Base-by-base conservation (phyloP, 2,888 invertebrate genomes). In the Diloba caeruleocephala region DNA sequence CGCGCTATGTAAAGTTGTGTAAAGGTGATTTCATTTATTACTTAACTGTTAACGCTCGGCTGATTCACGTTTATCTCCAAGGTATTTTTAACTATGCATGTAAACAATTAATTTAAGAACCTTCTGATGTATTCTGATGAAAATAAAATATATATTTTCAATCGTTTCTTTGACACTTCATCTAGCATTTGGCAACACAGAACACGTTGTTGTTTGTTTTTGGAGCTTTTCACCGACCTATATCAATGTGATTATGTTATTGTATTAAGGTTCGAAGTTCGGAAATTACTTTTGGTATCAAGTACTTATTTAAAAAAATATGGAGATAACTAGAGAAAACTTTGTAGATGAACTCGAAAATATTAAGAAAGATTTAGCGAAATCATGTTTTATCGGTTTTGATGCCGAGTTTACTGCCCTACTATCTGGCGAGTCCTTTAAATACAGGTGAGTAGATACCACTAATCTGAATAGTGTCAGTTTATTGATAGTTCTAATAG, bases 361-460 rank as follows among this genome's bases (percentile, higher is more conserved):
- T 69, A 94, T 96, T 63, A 87, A 94, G 68, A 81, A 84, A 57
- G 84, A 92, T 53, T 83, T 97, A 17, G 91, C 94, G 76, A 89
- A 90, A 37, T 94, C 95, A 6, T 93, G 94, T 65, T 96, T 96
- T 78, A 84, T 96, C 68, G 94, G 95, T 10, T 92, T 97, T 64
- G 97, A 97, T 84, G 94, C 95, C 9, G 97, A 97, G 90, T 97
- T 97, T 79, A 96, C 96, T 52, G 96, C 91, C 34, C 78, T 94
- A 54, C 66, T 89, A 44, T 71, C 92, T 0, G 85, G 89, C 60
- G 88, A 93, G 29, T 66, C 81, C n/a, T 87, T 87, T 42, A 93
- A 92, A 78, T 74, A 94, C 68, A 95, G 95, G 95, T 95, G 83
- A 77, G 14, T 1, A 12, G 1, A 25, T 9, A 2, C 3, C 9